Conservation (phyloP, 2,888 invertebrate species). For the Gnatocerus cornutus region DNA sequence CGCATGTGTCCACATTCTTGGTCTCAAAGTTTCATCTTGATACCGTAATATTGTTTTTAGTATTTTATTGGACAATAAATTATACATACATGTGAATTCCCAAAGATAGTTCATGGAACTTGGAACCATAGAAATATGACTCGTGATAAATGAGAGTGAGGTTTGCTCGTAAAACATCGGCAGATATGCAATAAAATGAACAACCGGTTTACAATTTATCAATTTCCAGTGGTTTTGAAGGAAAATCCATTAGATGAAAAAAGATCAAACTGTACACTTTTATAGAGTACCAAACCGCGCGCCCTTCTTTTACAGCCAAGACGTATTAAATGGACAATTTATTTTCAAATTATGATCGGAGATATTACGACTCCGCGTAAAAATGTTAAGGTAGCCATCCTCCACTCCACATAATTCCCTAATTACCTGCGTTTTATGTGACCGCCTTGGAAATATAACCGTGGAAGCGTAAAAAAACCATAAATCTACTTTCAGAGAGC, state of each 20-base stretch:
- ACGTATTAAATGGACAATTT: conserved; percentile 44
- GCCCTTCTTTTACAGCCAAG: conserved; percentile 10
- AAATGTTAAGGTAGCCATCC: conserved; percentile 35
- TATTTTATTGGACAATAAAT: conserved; percentile 48
- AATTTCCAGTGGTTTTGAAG: conserved; percentile 22
- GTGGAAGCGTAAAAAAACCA: conserved; percentile 39
- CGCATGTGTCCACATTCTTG: conserved; percentile 44
- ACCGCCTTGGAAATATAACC: conserved; percentile 30
- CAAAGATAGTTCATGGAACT: conserved; percentile 37
- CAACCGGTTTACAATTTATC: conserved; percentile 27
- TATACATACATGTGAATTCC: conserved; percentile 27
- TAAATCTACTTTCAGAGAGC: conserved; percentile 43
- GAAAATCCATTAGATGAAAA: conserved; percentile 15
- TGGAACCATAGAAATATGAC: conserved; percentile 31
- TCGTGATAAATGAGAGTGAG: conserved; percentile 27
- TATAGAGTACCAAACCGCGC: conserved; percentile 15
- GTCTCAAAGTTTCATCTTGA: conserved; percentile 31
- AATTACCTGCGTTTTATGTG: conserved; percentile 47
- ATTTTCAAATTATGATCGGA: conserved; percentile 41
- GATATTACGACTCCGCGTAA: conserved; percentile 39
- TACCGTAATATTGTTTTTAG: conserved; percentile 41
- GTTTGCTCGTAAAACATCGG: conserved; percentile 30
- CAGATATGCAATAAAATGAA: conserved; percentile 31
- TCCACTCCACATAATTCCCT: conserved; percentile 41
- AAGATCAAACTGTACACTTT: conserved; percentile 25